phyloP scores from a whole-genome alignment of 2,113 vertebrate genomes.

The Nycticorax nycticorax region DNA sequence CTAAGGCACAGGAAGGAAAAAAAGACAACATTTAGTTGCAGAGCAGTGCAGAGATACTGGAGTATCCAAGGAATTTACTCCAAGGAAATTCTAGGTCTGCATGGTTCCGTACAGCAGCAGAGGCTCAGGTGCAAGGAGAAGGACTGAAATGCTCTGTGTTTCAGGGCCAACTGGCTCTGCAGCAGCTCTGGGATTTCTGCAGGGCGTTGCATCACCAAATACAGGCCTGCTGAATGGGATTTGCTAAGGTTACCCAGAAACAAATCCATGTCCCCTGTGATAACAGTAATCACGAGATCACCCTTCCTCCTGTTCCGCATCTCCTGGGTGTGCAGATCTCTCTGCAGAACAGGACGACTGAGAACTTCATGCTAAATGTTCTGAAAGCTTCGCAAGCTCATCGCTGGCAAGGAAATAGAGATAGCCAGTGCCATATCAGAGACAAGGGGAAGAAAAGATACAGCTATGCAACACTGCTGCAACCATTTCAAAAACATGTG shows the following conservation, averaged over 20 bases:
- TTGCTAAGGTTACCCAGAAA: background rate
- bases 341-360: background rate
- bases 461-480: background rate
- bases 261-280: background rate
- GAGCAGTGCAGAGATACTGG: background rate
- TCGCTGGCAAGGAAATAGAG: background rate
- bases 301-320: background rate
- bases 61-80: background rate
- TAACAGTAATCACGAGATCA: background rate
- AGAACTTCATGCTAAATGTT: background rate
- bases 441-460: background rate
- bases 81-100: background rate
- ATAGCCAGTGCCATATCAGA: background rate
- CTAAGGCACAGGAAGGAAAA: background rate
- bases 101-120: background rate
- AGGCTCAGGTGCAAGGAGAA: background rate
- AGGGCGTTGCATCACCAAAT: background rate
- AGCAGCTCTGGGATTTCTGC: background rate
- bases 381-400: background rate
- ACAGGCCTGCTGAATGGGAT: background rate
- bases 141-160: accelerated
- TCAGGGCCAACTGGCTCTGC: background rate
- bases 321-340: background rate
- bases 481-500: background rate
- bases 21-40: background rate